Evolutionary conservation across 1,140 invertebrate genomes (phyloP).

Genomic region (Melanaphis sacchari): DNA sequence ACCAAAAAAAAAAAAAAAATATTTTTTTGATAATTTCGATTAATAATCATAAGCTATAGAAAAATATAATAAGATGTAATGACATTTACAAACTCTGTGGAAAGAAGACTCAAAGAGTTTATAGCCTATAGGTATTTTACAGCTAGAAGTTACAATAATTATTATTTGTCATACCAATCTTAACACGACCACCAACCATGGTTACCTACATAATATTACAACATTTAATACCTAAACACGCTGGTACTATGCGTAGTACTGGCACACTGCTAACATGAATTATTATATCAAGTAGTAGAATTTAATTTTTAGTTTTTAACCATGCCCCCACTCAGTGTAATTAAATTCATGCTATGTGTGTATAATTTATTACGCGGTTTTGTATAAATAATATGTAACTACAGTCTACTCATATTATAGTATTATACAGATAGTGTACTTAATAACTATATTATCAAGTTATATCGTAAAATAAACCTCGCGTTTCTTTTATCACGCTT

Average conservation of each 20-base stretch:
- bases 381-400: not conserved
- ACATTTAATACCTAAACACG: not conserved
- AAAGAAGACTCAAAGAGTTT: not conserved
- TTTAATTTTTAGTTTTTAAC: slow-evolving; percentile 42
- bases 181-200: not conserved
- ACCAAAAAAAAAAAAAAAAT: not conserved
- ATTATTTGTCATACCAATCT: not conserved
- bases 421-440: not conserved
- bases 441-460: slow-evolving; percentile 8
- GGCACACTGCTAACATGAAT: not conserved
- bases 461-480: not conserved
- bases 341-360: not conserved
- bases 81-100: not conserved
- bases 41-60: no score
- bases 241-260: not conserved
- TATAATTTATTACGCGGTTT: not conserved
- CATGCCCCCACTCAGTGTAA: not conserved
- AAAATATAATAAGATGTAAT: not conserved
- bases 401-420: not conserved
- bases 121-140: not conserved
- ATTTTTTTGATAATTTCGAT: not conserved
- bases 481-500: not conserved
- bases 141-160: not conserved
- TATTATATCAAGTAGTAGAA: not conserved
- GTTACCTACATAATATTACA: not conserved